Evolutionary conservation across 2,113 vertebrate species (phyloP), one percentile per base, ranked within the genome.

Genomic region (Actenoides lindsayi): DNA sequence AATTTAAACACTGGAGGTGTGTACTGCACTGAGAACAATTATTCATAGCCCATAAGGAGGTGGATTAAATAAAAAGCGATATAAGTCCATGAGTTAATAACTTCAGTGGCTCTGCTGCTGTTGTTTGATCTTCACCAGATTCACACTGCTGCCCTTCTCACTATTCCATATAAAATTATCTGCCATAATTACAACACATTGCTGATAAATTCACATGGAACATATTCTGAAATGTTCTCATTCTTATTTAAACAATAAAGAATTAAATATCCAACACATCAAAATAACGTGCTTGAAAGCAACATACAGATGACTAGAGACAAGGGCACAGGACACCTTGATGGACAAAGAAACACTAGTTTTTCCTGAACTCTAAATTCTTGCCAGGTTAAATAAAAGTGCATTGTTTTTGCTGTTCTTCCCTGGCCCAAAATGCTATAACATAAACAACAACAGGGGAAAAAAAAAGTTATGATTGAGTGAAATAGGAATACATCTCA

Each of bases 401-500:
- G 2, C 39, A 60, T 62, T n/a, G 16, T 5, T 94, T 92, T 57
- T 89, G 24, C 39, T 94, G 54, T 81, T 67, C n/a, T 92, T 84
- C 65, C 60, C 44, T 69, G 6, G 24, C 37, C 30, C 35, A 70
- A 94, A 96, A 84, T 35, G 18, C 28, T 56, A 62, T 76, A 89
- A 44, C 11, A 67, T 8, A 87, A 83, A 44, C 39, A 77, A 50
- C 13, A 42, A 50, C 17, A 67, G 9, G 6, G 33, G 57, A 57
- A 44, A n/a, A 48, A 44, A 82, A 21, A 77, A 82, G 9, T 74
- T 54, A 83, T 90, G 78, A 96, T 70, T 84, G 69, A 97, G 67
- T 64, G 69, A 79, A 89, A 95, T 41, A 92, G 39, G 50, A 96
- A 92, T 96, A 41, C 5, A 63, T 84, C 44, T 97, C 75, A 94